These are phyloP conservation scores for Hyaena hyaena DNA, from an alignment of 2,113 vertebrate genomes.

Conservation along the genomic window DNA sequence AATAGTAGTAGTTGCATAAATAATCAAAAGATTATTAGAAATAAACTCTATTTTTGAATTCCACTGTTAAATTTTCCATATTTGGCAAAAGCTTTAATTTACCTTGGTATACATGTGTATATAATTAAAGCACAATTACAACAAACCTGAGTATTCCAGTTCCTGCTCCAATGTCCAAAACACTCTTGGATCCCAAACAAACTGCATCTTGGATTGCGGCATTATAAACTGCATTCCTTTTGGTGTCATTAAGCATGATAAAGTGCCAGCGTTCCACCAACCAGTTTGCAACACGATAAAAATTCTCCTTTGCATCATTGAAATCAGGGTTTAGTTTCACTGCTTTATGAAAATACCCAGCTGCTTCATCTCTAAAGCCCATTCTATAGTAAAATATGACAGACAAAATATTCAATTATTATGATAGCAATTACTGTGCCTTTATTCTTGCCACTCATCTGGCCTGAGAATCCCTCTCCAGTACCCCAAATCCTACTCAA, in stretches of 20 bases:
- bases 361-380: conserved; percentile 98
- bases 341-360: conserved; percentile 97
- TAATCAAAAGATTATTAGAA: conserved; percentile 40
- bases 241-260: conserved; percentile 97
- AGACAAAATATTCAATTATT: conserved; percentile 16
- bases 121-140: background rate
- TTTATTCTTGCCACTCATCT: background rate
- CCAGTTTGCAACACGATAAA: conserved; percentile 98
- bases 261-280: conserved; percentile 99
- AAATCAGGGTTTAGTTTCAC: conserved; percentile 95
- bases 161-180: conserved; percentile 97
- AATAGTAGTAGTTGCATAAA: background rate
- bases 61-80: background rate
- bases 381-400: conserved; percentile 86
- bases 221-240: conserved; percentile 93
- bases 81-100: conserved; percentile 1
- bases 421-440: background rate
- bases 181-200: conserved; percentile 89
- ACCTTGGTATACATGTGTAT: background rate
- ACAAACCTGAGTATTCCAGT: conserved; percentile 96
- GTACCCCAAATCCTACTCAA: background rate
- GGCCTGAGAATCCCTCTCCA: background rate
- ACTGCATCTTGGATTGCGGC: conserved; percentile 94
- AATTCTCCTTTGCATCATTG: conserved; percentile 96
- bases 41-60: conserved; percentile 39